Base-by-base conservation (phyloP, 2,113 vertebrate genomes). In the Sebastes fasciatus region DNA sequence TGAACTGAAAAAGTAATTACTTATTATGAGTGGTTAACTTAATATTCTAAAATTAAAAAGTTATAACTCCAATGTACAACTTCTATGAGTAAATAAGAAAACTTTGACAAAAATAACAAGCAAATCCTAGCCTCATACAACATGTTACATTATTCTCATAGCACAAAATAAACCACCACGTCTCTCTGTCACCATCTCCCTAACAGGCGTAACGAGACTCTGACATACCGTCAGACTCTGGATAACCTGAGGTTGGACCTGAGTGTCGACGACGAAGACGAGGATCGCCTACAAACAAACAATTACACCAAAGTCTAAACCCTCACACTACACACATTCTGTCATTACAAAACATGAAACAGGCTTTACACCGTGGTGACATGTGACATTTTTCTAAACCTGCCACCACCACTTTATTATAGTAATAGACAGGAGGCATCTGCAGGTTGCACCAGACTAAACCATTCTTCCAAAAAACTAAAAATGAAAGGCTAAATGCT, bases 181-280 rank as follows among this genome's bases (percentile, higher is more conserved):
- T 62, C 5, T 74, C 4, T 58, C 14, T n/a, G 9, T 54, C 6
- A 0, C 21, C 1, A 4, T 77, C 8, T 34, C 12, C 57, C 23
- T 13, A 2, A 21, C 87, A 96, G 96, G 86, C 92, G 94, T 63
- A 95, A 91, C 65, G 95, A 95, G 43, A 84, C 93, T 4, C 74
- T 93, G 62, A 88, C 79, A 0, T 92, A 94, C 65, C 95, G 94
- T 62, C 94, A 96, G 69, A 94, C 93, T 16, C 89, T 95, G 82
- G 95, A 95, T 7, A 94, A 78, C 82, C 88, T 95, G 72, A 89
- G 86, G 52, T 17, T 95, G 78, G 92, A 94, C 81, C 89, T 96
- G 61, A 94, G 92, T n/a, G 80, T 84, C 0, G 94, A 95, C 0
- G 94, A 93, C 0, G 94, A 95, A 0, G 94, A 94, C 0, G 89